Evolutionary conservation across 2,888 invertebrate genomes (phyloP).

Genomic region (Eucriotettix oculatus): DNA sequence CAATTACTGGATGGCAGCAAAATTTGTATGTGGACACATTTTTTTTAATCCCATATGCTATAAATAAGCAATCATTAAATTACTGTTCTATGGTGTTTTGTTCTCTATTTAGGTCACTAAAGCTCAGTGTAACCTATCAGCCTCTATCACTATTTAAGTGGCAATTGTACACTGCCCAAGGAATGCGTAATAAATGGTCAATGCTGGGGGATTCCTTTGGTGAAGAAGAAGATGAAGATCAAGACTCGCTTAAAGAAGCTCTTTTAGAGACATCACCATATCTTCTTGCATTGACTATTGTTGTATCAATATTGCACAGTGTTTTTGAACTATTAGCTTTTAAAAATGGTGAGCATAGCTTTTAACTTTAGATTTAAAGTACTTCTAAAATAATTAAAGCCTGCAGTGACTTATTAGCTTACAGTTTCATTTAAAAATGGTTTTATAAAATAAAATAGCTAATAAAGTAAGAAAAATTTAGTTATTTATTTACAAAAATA

Average conservation of each 20-base stretch:
- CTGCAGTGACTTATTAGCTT: too few relatives aligned
- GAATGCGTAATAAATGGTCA: conserved; percentile 75
- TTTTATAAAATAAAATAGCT: too few relatives aligned
- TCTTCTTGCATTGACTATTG: conserved; percentile 75
- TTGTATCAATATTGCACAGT: conserved; percentile 88
- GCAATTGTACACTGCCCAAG: conserved; percentile 95
- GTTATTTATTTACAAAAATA: too few relatives aligned
- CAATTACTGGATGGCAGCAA: too few relatives aligned
- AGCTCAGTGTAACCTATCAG: conserved; percentile 59
- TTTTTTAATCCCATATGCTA: background rate
- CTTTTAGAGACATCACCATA: conserved; percentile 94
- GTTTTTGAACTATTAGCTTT: conserved; percentile 97
- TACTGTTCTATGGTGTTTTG: too few relatives aligned
- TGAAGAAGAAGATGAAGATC: conserved; percentile 73
- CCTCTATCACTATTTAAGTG: conserved; percentile 93
- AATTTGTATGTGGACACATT: background rate
- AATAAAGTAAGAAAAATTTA: too few relatives aligned
- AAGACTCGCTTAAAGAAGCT: conserved; percentile 83
- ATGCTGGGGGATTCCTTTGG: conserved; percentile 48
- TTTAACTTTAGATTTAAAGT: background rate
- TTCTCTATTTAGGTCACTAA: conserved; percentile 26
- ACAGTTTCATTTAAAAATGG: too few relatives aligned
- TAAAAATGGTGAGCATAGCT: conserved; percentile 62
- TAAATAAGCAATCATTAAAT: too few relatives aligned
- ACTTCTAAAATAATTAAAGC: background rate